Percentiles rank a stretch among this genome's conserved stretches.
phyloP scores from a whole-genome alignment of 2,113 vertebrate genomes.

The Mormyrus lacerda region DNA sequence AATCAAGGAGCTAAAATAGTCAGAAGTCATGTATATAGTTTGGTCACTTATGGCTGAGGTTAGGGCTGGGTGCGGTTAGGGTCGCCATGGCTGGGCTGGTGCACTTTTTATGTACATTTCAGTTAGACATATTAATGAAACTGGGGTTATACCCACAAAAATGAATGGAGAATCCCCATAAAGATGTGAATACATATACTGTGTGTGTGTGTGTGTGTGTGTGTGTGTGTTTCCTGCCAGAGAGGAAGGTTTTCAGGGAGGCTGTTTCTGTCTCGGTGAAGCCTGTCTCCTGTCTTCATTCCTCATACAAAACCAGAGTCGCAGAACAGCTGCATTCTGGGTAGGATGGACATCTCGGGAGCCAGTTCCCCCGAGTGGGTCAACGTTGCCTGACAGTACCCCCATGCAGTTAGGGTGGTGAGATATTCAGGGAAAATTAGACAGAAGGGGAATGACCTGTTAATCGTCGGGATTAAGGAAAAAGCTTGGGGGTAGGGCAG shows the following conservation, averaged over 20 bases:
- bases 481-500: slow-evolving; percentile 35
- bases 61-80: neutral
- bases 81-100: slow-evolving; percentile 22
- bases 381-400: slow-evolving; percentile 31
- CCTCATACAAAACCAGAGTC: neutral
- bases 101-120: neutral
- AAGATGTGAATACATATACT: slow-evolving; percentile 17
- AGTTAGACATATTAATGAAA: neutral
- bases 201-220: neutral
- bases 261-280: neutral
- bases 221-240: neutral
- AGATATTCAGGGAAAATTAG: slow-evolving; percentile 42
- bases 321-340: neutral
- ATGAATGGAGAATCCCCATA: slow-evolving; percentile 34
- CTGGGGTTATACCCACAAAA: neutral
- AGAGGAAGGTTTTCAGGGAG: neutral
- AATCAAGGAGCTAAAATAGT: neutral
- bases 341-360: slow-evolving; percentile 28
- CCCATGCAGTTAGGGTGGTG: slow-evolving; percentile 28
- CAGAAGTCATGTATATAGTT: neutral
- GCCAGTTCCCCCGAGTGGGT: slow-evolving; percentile 41
- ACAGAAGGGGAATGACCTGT: slow-evolving; percentile 44
- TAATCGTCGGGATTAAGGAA: slow-evolving; percentile 62
- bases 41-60: neutral
- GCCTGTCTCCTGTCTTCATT: neutral